These are phyloP conservation scores for Anhinga anhinga DNA, from an alignment of 2,113 vertebrate species.

Conservation along the genomic window DNA sequence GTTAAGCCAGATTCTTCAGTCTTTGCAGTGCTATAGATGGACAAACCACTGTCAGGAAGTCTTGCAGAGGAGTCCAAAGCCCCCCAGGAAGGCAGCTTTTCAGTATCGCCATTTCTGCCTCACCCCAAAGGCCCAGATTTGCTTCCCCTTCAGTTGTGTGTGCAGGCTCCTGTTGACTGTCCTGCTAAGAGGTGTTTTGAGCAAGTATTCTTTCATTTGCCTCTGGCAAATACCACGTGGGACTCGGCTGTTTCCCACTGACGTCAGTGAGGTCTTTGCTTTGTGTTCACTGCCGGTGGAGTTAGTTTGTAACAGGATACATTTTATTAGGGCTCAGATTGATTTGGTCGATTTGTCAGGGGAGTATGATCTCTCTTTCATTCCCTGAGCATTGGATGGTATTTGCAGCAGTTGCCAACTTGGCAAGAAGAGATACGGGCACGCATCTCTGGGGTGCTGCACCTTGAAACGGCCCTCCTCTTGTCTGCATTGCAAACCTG, in stretches of 20 bases:
- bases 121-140: rapidly evolving
- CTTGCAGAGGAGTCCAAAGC: background rate
- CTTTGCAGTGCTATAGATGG: background rate
- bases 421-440: too few species aligned
- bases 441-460: background rate
- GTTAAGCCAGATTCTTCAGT: background rate
- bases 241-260: background rate
- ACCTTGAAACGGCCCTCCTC: background rate
- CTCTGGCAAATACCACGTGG: background rate
- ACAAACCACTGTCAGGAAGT: background rate
- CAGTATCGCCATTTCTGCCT: background rate
- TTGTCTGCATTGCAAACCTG: background rate
- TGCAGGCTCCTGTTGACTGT: background rate
- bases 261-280: background rate
- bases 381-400: background rate
- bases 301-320: background rate
- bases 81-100: background rate
- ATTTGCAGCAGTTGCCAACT: background rate
- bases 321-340: background rate
- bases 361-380: rapidly evolving
- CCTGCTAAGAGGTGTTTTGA: background rate
- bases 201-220: background rate
- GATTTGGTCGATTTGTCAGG: background rate
- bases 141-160: background rate
- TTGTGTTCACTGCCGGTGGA: background rate